Conservation (phyloP, 30 jellyfish, hydroid and myxozoan species). For the Haliclystus octoradiatus region DNA sequence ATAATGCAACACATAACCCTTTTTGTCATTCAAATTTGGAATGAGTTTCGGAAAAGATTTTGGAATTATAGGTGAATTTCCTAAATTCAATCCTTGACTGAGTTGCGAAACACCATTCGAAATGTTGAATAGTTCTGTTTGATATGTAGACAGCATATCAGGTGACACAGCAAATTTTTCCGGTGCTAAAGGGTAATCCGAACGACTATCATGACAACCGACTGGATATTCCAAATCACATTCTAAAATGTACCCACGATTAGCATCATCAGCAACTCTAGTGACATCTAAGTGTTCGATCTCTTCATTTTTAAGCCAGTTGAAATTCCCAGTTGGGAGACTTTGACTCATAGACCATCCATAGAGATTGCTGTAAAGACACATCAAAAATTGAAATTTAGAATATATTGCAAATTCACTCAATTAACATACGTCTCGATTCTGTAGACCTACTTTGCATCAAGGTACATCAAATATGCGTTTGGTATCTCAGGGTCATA, state of each 20-base stretch:
- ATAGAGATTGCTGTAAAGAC: slow-evolving; percentile 41
- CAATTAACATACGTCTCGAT: no score
- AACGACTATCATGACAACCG: slow-evolving; percentile 36
- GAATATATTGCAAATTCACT: no score
- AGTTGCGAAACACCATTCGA: no score
- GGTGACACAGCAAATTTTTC: slow-evolving; percentile 17
- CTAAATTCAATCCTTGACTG: no score
- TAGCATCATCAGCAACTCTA: not conserved
- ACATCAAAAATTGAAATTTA: no score
- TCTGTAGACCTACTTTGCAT: no score
- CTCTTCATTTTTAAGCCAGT: slow-evolving; percentile 30
- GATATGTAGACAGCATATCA: slow-evolving; percentile 20
- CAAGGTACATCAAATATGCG: slow-evolving; percentile 32
- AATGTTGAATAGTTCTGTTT: not conserved
- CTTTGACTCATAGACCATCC: slow-evolving; percentile 88
- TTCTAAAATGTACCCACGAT: no score
- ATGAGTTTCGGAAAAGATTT: slow-evolving; percentile 20
- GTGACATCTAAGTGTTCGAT: not conserved
- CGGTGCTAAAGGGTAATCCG: slow-evolving; percentile 54
- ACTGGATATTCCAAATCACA: slow-evolving; percentile 51
- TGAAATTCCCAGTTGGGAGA: no score
- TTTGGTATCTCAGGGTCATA: slow-evolving; percentile 9
- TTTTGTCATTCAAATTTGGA: slow-evolving; percentile 35
- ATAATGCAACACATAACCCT: slow-evolving; percentile 39
- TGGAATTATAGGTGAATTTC: no score